Evolutionary conservation across 2,797 vertebrate species (phyloP), one percentile per base, ranked within the genome.

Genomic region (Balearica regulorum): DNA sequence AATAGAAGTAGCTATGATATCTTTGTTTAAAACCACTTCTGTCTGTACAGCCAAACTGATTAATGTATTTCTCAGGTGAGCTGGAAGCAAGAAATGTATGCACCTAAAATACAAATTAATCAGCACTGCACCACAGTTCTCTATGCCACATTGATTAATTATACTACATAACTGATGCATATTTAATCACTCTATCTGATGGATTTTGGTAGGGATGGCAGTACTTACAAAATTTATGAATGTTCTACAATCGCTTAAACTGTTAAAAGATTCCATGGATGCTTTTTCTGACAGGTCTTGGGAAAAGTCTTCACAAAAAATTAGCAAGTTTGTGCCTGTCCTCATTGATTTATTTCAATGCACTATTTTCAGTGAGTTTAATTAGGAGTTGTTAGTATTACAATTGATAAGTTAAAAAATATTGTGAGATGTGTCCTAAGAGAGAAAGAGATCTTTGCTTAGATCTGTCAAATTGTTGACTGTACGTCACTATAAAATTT

Each of bases 131-230:
- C 33, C 78, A 77, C 5, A 9, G 39, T 91, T 83, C 88, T 61
- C 57, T 78, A 46, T 93, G 84, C 61, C 4, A 2, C 96, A 92
- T 93, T 96, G 95, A 98, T 98, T 98, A 97, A 98, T 97, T 96
- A 97, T 75, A 85, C 69, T 93, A 87, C 90, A 91, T 94, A 96
- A 96, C 21, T 2, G 78, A 97, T 94, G 62, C 79, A 90, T 66
- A 94, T 96, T 98, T 97, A 98, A 97, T 98, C 96, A 96, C 69
- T 94, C 85, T 85, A 92, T 77, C 51, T 96, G 94, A 97, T 87
- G 57, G 87, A 92, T 97, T 93, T 91, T 86, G 35, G 29, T 72
- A 84, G 25, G 81, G 61, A 92, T 44, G 92, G 58, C 9, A 51
- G 12, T n/a, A 96, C 41, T 89, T 90, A 65, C 16, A 83, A 72